Percentiles rank a stretch among this genome's conserved stretches.
phyloP scores from a whole-genome alignment of 2,888 invertebrate species.

The Gastrophysa polygoni region DNA sequence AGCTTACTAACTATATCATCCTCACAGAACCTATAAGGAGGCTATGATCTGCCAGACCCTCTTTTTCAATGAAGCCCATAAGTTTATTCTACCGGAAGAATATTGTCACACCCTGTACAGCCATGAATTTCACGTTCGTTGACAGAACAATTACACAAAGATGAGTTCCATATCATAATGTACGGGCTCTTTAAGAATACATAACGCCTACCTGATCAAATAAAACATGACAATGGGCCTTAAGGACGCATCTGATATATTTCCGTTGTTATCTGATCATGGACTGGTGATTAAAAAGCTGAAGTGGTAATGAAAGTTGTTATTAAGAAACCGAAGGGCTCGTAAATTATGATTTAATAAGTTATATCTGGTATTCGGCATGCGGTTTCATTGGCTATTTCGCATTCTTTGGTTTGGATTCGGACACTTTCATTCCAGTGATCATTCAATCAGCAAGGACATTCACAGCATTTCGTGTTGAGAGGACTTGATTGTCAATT shows the following conservation, averaged over 20 bases:
- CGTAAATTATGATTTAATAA: slow-evolving; percentile 14
- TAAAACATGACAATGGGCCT: slow-evolving; percentile 34
- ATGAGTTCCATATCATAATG: slow-evolving; percentile 20
- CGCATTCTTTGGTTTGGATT: neutral
- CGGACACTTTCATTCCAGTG: neutral
- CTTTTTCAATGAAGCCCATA: no score
- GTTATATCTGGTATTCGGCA: slow-evolving; percentile 4
- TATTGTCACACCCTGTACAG: slow-evolving; percentile 10
- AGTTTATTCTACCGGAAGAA: slow-evolving; percentile 9
- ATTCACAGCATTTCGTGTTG: no score
- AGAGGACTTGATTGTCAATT: no score
- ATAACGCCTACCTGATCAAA: slow-evolving; percentile 27
- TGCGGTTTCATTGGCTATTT: slow-evolving; percentile 4
- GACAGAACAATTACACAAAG: slow-evolving; percentile 18
- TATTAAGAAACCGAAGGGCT: slow-evolving; percentile 15
- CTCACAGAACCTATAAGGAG: no score
- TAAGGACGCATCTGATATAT: slow-evolving; percentile 28
- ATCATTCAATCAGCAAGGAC: neutral
- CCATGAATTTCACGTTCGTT: slow-evolving; percentile 14
- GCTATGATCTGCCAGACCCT: no score
- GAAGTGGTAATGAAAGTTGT: slow-evolving; percentile 19
- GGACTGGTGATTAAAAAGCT: slow-evolving; percentile 24
- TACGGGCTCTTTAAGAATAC: slow-evolving; percentile 25
- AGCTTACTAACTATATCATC: no score
- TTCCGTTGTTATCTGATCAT: slow-evolving; percentile 32